phyloP scores from a whole-genome alignment of 2,888 invertebrate species.

The Euzetes globulus region DNA sequence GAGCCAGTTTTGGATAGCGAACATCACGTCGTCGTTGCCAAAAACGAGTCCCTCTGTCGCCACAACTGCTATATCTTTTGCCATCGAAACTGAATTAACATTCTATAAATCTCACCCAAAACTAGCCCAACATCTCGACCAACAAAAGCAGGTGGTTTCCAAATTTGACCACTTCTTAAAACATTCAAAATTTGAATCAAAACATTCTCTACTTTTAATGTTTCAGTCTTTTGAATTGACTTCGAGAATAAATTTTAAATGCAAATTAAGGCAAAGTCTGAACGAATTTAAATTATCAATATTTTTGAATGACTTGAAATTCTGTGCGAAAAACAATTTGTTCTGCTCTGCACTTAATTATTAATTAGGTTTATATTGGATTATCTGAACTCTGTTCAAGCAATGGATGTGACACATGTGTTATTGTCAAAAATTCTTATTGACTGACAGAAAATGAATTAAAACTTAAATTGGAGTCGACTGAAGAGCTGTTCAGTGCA shows the following conservation, averaged over 20 bases:
- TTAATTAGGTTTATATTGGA: not conserved
- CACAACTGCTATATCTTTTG: conserved; percentile 9
- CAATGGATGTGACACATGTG: not conserved
- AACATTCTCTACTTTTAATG: not conserved
- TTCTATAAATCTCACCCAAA: not conserved
- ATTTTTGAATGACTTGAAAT: not conserved
- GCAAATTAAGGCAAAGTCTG: not conserved
- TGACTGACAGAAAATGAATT: not conserved
- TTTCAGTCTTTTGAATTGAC: not conserved
- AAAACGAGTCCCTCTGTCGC: conserved; percentile 24
- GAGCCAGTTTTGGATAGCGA: conserved; percentile 13
- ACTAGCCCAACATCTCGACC: not conserved
- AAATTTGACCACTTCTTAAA: not conserved
- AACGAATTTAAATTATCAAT: not conserved
- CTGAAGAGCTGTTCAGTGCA: not conserved
- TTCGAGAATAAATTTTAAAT: not conserved
- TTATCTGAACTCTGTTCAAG: not conserved
- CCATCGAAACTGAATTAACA: not conserved
- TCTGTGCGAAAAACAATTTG: not conserved
- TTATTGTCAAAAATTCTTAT: not conserved
- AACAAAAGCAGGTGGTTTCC: not conserved
- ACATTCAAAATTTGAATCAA: not conserved
- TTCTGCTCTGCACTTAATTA: not conserved
- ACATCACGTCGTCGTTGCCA: not conserved
- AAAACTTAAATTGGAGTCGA: not conserved